phyloP scores from a whole-genome alignment of 1,140 invertebrate species.

The Diachasmimorpha longicaudata region DNA sequence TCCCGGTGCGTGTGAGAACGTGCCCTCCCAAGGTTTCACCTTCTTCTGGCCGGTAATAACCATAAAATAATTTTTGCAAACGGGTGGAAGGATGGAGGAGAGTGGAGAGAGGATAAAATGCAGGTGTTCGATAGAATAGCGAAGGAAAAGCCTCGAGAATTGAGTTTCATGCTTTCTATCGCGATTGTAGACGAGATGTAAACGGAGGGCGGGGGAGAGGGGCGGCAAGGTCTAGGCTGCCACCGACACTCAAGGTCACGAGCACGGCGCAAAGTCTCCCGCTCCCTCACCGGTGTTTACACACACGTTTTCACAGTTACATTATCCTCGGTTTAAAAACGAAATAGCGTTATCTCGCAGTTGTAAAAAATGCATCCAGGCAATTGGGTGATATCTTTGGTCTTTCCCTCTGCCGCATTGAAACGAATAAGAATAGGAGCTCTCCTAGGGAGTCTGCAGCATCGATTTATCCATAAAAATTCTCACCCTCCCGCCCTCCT shows the following conservation, averaged over 20 bases:
- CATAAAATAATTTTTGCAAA: background rate
- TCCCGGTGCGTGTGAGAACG: background rate
- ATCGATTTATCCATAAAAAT: conserved; percentile 63
- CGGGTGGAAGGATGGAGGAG: no score
- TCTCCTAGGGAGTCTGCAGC: conserved; percentile 40
- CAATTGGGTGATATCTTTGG: background rate
- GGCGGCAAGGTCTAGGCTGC: conserved; percentile 50
- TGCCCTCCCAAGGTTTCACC: background rate
- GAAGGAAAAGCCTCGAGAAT: background rate
- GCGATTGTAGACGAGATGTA: background rate
- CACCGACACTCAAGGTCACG: conserved; percentile 47
- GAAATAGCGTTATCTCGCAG: background rate
- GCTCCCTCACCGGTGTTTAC: conserved; percentile 40
- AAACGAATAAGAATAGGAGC: background rate
- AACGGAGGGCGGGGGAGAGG: background rate
- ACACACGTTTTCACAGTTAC: conserved; percentile 25
- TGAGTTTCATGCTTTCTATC: background rate
- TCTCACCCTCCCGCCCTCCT: conserved; percentile 29
- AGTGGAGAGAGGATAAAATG: no score
- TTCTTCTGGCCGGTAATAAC: background rate
- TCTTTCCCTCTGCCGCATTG: conserved; percentile 30
- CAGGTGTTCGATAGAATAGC: no score
- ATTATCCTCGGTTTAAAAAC: background rate
- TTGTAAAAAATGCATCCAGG: background rate
- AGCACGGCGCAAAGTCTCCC: conserved; percentile 42